These are phyloP conservation scores for Thera obeliscata DNA, from an alignment of 2,888 invertebrate genomes.

Conservation along the genomic window DNA sequence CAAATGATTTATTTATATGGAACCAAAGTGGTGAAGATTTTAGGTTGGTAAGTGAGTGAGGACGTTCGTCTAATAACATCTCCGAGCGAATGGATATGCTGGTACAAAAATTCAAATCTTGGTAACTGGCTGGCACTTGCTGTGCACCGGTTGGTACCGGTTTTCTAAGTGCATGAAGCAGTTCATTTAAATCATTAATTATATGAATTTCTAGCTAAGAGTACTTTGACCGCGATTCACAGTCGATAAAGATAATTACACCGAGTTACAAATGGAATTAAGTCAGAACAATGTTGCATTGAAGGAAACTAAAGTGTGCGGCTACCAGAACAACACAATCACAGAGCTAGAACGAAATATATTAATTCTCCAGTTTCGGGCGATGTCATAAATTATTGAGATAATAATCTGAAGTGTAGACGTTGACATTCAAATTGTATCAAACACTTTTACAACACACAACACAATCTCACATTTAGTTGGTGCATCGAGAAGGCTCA, in stretches of 20 bases:
- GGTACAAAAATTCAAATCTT: not conserved
- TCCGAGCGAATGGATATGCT: not conserved
- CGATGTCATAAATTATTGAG: slow-evolving; percentile 4
- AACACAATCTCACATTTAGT: not conserved
- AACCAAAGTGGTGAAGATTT: no score
- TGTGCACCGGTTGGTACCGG: not conserved
- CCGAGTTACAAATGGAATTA: slow-evolving; percentile 31
- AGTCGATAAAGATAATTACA: slow-evolving; percentile 35
- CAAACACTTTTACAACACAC: not conserved
- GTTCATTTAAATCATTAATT: slow-evolving; percentile 40
- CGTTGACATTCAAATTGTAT: slow-evolving; percentile 1
- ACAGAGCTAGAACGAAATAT: slow-evolving; percentile 5
- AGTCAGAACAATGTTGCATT: slow-evolving; percentile 30
- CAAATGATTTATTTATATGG: no score
- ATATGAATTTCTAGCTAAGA: slow-evolving; percentile 28
- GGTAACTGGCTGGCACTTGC: not conserved
- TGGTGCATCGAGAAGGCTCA: no score
- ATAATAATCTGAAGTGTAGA: slow-evolving; percentile 1
- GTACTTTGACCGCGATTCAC: slow-evolving; percentile 20
- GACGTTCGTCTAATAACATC: no score
- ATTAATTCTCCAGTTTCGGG: not conserved
- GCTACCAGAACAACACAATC: slow-evolving; percentile 21
- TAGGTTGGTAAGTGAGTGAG: no score
- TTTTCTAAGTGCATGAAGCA: slow-evolving; percentile 33
- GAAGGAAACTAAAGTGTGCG: slow-evolving; percentile 25